Base-by-base conservation (phyloP, 2,888 invertebrate species). In the Himalopsyche tibetana region DNA sequence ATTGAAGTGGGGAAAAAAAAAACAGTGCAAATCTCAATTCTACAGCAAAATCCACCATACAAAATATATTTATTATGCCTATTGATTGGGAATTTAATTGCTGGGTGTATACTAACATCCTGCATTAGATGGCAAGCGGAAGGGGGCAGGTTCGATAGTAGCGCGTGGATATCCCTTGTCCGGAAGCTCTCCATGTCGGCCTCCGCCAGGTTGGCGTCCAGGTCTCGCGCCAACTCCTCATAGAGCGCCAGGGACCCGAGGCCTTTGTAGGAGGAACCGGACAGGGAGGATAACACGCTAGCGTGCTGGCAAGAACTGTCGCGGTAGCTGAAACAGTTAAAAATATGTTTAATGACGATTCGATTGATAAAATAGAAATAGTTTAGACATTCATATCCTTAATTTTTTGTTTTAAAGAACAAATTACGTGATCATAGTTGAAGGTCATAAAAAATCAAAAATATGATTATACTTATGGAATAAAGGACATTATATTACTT, bases 181-280 rank as follows among this genome's bases (percentile, higher is more conserved):
- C 96, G 95, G 92, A 98, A 98, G 91, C 97, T 97, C 92, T 98
- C 98, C 96, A 98, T 98, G 92, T 98, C 98, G 86, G 98, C 97
- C 92, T 98, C 97, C 74, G 98, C 98, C 90, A 98, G 94, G 92
- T 98, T 98, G 88, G 97, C 98, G 92, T 98, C 98, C 92, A 98
- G 94, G 91, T 98, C 97, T 91, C 97, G 95, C 63, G 97, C 96
- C 90, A 98, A 93, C 91, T 97, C 97, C 92, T 98, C 97, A 91
- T 98, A 97, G 63, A 93, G 93, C 79, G 93, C 91, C 88, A 95
- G 92, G 90, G 94, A 95, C 89, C 94, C 94, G 91, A 94, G 93
- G 86, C 96, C 96, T 90, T 96, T 96, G 91, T 97, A 97, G 5
- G 96, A 96, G 89, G 96, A 96, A 15, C 74, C 74, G 86, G 96